Conservation (phyloP, 2,888 invertebrate genomes). For the Chymomyza fuscimana region DNA sequence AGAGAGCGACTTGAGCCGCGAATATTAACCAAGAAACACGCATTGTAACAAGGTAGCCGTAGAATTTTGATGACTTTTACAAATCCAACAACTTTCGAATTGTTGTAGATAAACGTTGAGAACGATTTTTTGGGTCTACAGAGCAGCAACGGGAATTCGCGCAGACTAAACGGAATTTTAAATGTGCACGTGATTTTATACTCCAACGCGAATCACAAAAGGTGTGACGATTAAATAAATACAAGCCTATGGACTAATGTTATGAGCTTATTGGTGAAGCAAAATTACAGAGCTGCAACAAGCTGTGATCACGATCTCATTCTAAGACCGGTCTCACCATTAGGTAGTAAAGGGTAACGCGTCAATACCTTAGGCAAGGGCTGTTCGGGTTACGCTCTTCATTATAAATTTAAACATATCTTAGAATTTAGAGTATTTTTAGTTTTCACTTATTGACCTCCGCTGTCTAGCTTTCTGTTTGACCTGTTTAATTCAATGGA, state of each 20-base stretch:
- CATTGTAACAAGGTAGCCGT: slow-evolving; percentile 37
- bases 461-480: neutral
- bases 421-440: neutral
- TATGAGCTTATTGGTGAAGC: neutral
- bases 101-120: slow-evolving; percentile 12
- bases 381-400: neutral
- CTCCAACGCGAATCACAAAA: neutral
- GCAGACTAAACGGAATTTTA: slow-evolving; percentile 49
- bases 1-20: slow-evolving; percentile 46
- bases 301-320: neutral
- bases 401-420: neutral
- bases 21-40: slow-evolving; percentile 51
- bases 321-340: neutral
- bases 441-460: neutral
- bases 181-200: neutral
- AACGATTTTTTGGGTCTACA: slow-evolving; percentile 23
- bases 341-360: neutral
- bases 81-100: slow-evolving; percentile 38
- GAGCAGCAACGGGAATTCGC: slow-evolving; percentile 22
- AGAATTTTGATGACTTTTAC: slow-evolving; percentile 47
- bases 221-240: neutral
- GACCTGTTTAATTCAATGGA: neutral
- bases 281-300: neutral
- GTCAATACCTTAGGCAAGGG: neutral
- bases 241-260: neutral